A percentile compares a stretch with the other conserved stretches of the same genome.
These are phyloP conservation scores for Halesus radiatus DNA, from an alignment of 1,140 invertebrate genomes.

Conservation along the genomic window DNA sequence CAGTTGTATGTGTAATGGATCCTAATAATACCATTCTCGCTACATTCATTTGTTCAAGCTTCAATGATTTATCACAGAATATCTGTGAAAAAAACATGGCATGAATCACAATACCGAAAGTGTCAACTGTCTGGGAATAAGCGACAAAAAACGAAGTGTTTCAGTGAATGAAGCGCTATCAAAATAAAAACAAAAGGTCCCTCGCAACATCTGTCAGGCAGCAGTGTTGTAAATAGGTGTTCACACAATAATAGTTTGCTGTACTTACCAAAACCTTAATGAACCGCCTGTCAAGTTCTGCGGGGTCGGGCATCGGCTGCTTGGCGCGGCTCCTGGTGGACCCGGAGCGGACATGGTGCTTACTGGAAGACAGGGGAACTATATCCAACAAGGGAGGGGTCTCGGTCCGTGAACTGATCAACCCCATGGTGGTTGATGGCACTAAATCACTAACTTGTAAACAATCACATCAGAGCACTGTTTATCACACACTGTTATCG, in stretches of 20 bases:
- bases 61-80: no score
- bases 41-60: no score
- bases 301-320: slow-evolving; percentile 89
- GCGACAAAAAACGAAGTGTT: neutral
- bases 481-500: slow-evolving; percentile 39
- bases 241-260: neutral
- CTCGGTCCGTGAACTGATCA: slow-evolving; percentile 67
- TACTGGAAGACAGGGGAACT: slow-evolving; percentile 62
- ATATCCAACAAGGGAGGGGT: slow-evolving; percentile 67
- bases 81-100: no score
- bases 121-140: no score
- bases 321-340: slow-evolving; percentile 82
- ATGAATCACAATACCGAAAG: no score
- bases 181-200: slow-evolving; percentile 33
- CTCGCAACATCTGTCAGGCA: slow-evolving; percentile 29
- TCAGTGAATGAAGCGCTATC: neutral
- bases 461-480: slow-evolving; percentile 48
- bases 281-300: slow-evolving; percentile 91
- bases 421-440: slow-evolving; percentile 61
- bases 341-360: slow-evolving; percentile 77
- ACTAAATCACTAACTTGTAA: neutral
- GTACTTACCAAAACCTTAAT: slow-evolving; percentile 94
- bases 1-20: no score
- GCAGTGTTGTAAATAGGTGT: slow-evolving; percentile 7
- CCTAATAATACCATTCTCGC: no score